Evolutionary conservation across 2,113 vertebrate genomes (phyloP), one percentile per base, ranked within the genome.

Genomic region (Barbus barbus): DNA sequence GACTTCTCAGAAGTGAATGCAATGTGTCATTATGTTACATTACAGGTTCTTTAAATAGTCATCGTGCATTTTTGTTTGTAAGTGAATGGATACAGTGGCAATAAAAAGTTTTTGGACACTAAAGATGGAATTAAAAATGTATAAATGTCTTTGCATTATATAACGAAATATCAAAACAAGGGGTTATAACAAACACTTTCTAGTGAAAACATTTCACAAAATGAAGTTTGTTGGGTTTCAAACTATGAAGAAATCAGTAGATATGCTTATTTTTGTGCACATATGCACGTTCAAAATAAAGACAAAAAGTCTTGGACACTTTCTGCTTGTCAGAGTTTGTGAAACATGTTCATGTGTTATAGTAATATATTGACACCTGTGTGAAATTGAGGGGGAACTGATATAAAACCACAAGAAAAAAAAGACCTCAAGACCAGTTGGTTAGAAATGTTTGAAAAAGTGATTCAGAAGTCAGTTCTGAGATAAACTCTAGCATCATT

Each of bases 1-100:
- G 71, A 73, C n/a, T 73, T 73, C 71, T 73, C 71, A 73, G 71
- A 73, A 73, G n/a, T 44, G 71, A 46, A 73, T 46, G 71, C 38
- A 46, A 16, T 73, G 71, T 73, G 71, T 73, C n/a, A 73, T 73
- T 72, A 72, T 72, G 22, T 24, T 41, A 24, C 69, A 72, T 24
- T 26, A 73, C n/a, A 44, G 56, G 33, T 38, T 56, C 51, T 36
- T 36, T 41, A 41, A 41, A 78, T 26, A 41, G 7, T 16, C 53
- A 41, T 18, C 8, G 13, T 38, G 80, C 83, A 65, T 85, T 72
- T 81, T 4, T 81, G 56, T 75, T 48, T 82, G 24, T 9, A 9
- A 60, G n/a, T 65, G 9, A 14, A 44, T 1, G 5, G 22, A 72
- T 72, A 24, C 36, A 13, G 69, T n/a, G 33, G 36, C 69, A 22